Base-by-base conservation (phyloP, 2,113 vertebrate genomes). In the Hystrix cristata region DNA sequence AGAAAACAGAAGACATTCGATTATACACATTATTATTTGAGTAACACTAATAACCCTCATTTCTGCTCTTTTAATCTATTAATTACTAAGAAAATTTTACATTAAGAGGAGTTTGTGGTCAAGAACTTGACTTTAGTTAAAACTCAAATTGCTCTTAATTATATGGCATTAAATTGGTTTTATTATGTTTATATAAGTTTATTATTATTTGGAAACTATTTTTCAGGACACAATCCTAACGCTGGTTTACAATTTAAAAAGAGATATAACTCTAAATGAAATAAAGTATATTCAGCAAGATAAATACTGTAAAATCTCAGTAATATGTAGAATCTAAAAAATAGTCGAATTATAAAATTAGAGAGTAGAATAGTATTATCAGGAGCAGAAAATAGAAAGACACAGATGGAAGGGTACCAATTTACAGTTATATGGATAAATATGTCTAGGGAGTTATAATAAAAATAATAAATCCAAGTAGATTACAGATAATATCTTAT, bases 51-150 rank as follows among this genome's bases (percentile, higher is more conserved):
- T 18, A 67, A 0, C 10, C 13, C 5, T 53, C 1, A 69, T 6
- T 5, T 74, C 7, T 91, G 4, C 14, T 34, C 15, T 82, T 81
- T 84, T 62, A 76, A 81, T 67, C 7, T 86, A 25, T 76, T 91
- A 53, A 80, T 51, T 87, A 76, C n/a, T 67, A 53, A 87, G 57
- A 48, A 53, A 11, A 46, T 57, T 72, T 64, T n/a, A 55, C 46
- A 27, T 72, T 53, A 51, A 74, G 23, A 55, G 74, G 6, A 5
- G 7, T 38, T 92, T 60, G 27, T 19, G 87, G 31, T 15, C 46
- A 34, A 84, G 6, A 87, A 84, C 83, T 90, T 72, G 29, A 91
- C 87, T 91, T 90, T 89, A 72, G 29, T 16, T 84, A 86, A 89
- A 57, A 51, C 62, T 12, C n/a, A 94, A 74, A 92, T 57, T 81